A percentile compares a stretch with the other conserved stretches of the same genome.
Conservation (phyloP, 1,140 invertebrate species). For the Caligus rogercresseyi region DNA sequence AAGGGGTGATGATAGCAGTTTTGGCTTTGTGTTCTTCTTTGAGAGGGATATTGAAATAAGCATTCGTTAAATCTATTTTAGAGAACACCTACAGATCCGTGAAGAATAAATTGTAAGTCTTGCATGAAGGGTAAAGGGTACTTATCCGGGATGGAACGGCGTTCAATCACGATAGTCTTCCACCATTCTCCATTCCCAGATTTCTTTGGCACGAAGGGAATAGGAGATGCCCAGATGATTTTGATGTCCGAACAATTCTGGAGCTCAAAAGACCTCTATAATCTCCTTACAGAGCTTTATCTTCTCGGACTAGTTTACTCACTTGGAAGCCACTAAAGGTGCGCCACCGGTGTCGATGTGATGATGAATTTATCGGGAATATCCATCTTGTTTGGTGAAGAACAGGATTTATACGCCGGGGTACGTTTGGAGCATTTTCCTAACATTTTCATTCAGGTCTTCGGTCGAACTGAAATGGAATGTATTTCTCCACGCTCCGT, state of each 20-base stretch:
- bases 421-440: no score
- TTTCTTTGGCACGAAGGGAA: slow-evolving; percentile 25
- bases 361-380: not conserved
- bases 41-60: slow-evolving; percentile 22
- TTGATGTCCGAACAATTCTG: slow-evolving; percentile 20
- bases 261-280: not conserved
- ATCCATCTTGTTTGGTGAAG: no score
- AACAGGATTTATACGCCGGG: no score
- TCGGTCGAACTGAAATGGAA: no score
- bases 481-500: no score
- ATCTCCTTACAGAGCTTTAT: not conserved
- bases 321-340: slow-evolving; percentile 7
- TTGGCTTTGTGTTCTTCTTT: slow-evolving; percentile 22
- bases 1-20: slow-evolving; percentile 22
- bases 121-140: slow-evolving; percentile 25
- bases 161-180: slow-evolving; percentile 27
- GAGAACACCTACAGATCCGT: slow-evolving; percentile 21
- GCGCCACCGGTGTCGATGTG: slow-evolving; percentile 29
- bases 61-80: no score
- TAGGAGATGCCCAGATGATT: slow-evolving; percentile 23
- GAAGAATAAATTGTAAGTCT: slow-evolving; percentile 19
- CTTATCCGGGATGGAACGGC: slow-evolving; percentile 22
- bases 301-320: slow-evolving; percentile 2
- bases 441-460: no score
- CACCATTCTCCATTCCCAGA: slow-evolving; percentile 22